Conservation (phyloP, 2,113 vertebrate genomes). For the Malaclemys terrapin region DNA sequence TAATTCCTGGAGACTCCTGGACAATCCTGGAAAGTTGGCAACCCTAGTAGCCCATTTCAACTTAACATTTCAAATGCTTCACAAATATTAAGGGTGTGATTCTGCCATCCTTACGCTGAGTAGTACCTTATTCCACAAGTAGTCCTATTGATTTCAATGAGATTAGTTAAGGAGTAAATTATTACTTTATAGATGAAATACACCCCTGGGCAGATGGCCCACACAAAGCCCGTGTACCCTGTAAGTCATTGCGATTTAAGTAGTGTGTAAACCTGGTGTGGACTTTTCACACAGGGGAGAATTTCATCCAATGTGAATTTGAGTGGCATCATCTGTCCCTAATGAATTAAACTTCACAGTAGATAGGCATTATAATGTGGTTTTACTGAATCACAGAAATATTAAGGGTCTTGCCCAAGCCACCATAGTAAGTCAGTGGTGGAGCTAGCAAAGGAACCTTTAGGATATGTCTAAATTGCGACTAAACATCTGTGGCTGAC, state of each 20-base stretch:
- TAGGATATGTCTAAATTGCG: not conserved
- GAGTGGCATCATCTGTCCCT: not conserved
- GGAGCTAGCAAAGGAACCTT: not conserved
- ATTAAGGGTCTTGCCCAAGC: constrained; percentile 58
- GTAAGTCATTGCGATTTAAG: not conserved
- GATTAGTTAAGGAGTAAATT: not conserved
- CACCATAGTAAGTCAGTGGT: not conserved
- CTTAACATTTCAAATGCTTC: not conserved
- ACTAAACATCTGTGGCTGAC: not conserved
- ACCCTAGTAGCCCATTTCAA: not conserved
- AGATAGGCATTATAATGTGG: not conserved
- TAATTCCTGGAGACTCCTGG: too few species aligned
- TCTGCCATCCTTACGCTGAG: not conserved
- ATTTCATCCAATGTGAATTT: not conserved
- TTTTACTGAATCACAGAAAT: constrained; percentile 24
- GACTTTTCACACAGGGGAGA: not conserved
- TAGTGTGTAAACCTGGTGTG: not conserved
- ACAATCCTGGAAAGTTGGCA: too few species aligned
- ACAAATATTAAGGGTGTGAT: not conserved
- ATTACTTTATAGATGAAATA: not conserved
- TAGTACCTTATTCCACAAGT: not conserved
- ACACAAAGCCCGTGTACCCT: not conserved
- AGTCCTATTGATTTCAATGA: not conserved
- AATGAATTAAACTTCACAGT: not conserved
- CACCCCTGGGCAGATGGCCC: not conserved